phyloP scores from a whole-genome alignment of 1,140 invertebrate genomes.

The Drosophila athabasca region DNA sequence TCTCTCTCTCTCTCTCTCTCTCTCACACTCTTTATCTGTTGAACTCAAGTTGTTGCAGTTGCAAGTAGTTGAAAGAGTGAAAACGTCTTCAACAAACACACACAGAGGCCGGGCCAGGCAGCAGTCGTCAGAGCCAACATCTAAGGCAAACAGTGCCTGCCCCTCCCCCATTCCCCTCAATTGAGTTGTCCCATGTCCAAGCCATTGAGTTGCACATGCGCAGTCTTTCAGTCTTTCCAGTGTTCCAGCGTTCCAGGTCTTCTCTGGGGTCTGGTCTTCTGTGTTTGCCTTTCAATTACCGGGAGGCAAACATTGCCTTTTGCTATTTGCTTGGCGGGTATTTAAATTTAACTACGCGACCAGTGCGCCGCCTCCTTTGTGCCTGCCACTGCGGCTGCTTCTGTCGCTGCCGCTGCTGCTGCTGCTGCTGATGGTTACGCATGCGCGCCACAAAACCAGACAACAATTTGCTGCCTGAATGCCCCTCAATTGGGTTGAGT shows the following conservation, averaged over 20 bases:
- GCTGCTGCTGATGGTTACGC: slow-evolving; percentile 53
- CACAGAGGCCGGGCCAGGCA: slow-evolving; percentile 17
- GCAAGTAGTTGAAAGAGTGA: slow-evolving; percentile 42
- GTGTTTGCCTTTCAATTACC: slow-evolving; percentile 71
- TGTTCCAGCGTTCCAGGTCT: no score
- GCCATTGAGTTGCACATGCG: slow-evolving; percentile 54
- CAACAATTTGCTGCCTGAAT: slow-evolving; percentile 72
- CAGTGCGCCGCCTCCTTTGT: slow-evolving; percentile 14
- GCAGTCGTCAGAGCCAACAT: slow-evolving; percentile 3
- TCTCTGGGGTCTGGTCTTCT: slow-evolving; percentile 1
- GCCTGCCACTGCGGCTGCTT: slow-evolving; percentile 2
- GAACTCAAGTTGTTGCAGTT: slow-evolving; percentile 21
- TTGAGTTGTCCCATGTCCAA: slow-evolving; percentile 58
- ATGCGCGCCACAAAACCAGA: slow-evolving; percentile 42
- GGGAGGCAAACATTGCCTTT: slow-evolving; percentile 58
- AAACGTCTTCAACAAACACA: slow-evolving; percentile 62
- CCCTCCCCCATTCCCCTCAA: slow-evolving; percentile 19
- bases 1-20: not conserved
- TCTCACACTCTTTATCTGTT: slow-evolving; percentile 6
- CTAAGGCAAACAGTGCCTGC: not conserved
- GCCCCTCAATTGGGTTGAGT: slow-evolving; percentile 56
- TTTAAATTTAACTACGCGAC: slow-evolving; percentile 64
- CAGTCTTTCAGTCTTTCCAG: slow-evolving; percentile 35
- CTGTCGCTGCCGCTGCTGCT: no score
- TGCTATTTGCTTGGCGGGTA: slow-evolving; percentile 55